Evolutionary conservation across 37 sponge, comb jelly and placozoan genomes (phyloP).

Genomic region (Haliclona indistincta): DNA sequence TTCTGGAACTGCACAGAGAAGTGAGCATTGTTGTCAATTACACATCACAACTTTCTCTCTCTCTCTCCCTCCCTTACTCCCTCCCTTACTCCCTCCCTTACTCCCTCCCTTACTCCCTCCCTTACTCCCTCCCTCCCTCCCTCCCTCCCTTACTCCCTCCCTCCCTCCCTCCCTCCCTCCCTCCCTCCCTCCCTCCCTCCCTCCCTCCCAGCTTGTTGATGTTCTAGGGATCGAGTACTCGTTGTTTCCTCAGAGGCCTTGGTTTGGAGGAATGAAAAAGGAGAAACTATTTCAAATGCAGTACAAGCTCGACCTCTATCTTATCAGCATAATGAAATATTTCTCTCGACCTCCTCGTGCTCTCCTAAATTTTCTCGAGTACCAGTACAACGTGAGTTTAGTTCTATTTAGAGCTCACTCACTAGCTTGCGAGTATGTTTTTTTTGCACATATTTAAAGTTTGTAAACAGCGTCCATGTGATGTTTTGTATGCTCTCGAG

Average conservation of each 20-base stretch:
- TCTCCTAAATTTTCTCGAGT: slow-evolving; percentile 68
- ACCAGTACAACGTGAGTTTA: slow-evolving; percentile 61
- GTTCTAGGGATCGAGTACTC: not conserved
- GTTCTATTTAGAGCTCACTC: no score
- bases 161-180: slow-evolving; percentile 16
- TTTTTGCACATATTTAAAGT: no score
- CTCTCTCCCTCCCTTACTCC: not conserved
- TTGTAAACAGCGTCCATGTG: no score
- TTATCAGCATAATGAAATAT: slow-evolving; percentile 33
- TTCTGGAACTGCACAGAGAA: slow-evolving; percentile 42
- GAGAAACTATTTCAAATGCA: not conserved
- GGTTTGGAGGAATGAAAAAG: not conserved
- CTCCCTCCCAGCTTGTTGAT: slow-evolving; percentile 11
- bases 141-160: slow-evolving; percentile 5
- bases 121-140: slow-evolving; percentile 6
- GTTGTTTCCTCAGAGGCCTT: not conserved
- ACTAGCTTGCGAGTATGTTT: no score
- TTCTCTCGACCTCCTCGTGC: slow-evolving; percentile 56
- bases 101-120: not conserved
- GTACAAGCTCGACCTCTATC: slow-evolving; percentile 43
- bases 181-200: slow-evolving; percentile 2
- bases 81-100: not conserved
- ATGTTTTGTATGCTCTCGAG: no score
- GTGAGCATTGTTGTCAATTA: slow-evolving; percentile 28
- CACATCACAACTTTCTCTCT: not conserved